These are phyloP conservation scores for Enteromius paludinosus DNA, from an alignment of 2,797 vertebrate genomes.

Conservation along the genomic window DNA sequence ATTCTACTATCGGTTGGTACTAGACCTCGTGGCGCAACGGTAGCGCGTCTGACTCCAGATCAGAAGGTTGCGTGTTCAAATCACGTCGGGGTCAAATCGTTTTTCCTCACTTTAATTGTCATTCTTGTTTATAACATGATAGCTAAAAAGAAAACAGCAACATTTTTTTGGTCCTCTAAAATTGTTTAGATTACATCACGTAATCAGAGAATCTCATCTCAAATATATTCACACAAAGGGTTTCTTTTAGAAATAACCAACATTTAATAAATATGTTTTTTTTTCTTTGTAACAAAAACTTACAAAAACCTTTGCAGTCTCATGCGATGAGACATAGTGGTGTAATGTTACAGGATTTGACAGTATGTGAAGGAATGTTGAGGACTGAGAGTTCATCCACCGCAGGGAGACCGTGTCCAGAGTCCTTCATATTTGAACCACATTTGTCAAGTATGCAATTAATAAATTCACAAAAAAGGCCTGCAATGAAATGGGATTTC, in stretches of 20 bases:
- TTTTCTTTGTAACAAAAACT: neutral
- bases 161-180: neutral
- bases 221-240: neutral
- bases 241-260: conserved; percentile 10
- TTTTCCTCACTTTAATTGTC: neutral
- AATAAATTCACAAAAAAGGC: neutral
- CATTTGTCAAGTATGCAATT: neutral
- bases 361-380: neutral
- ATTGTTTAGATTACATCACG: neutral
- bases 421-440: neutral
- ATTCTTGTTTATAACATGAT: too few species aligned
- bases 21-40: conserved; percentile 67
- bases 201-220: neutral
- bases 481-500: neutral
- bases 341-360: neutral
- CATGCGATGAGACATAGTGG: neutral
- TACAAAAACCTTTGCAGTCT: neutral
- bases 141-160: neutral
- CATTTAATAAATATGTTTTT: conserved; percentile 20
- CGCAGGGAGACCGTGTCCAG: neutral
- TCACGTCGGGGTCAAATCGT: conserved; percentile 62
- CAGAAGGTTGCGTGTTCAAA: conserved; percentile 68
- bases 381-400: neutral
- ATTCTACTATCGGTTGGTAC: rapidly evolving
- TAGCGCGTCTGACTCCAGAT: conserved; percentile 68